A percentile compares a stretch with the other conserved stretches of the same genome.
Conservation (phyloP, 2,888 invertebrate genomes). For the Anthoptus insignis region DNA sequence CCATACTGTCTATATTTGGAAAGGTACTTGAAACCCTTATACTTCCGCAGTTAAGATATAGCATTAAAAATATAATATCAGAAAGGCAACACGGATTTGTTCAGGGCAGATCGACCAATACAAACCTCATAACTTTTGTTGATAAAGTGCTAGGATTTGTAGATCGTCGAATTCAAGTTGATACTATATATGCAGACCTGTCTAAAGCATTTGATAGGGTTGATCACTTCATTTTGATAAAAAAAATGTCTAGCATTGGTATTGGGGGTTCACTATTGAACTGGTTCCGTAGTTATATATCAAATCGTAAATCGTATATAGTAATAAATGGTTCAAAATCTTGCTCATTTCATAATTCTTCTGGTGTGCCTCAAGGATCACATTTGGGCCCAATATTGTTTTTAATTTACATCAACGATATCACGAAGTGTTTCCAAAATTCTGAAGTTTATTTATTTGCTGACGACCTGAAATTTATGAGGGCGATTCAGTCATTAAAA, state of each 20-base stretch:
- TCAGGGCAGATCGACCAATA: background rate
- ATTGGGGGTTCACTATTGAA: background rate
- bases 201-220: background rate
- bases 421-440: background rate
- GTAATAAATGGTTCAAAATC: background rate
- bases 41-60: background rate
- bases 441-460: background rate
- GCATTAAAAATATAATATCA: background rate
- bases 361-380: background rate
- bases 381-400: background rate
- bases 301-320: background rate
- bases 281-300: slow-evolving; percentile 1
- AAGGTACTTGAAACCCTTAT: background rate
- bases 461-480: background rate
- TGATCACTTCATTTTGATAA: background rate
- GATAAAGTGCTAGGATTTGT: background rate
- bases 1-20: background rate
- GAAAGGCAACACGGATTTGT: slow-evolving; percentile 7
- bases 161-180: background rate
- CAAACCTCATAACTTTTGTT: background rate
- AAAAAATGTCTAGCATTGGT: background rate
- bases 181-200: background rate
- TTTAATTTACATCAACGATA: background rate
- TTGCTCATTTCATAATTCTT: background rate
- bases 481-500: background rate